Evolutionary conservation across 2,797 vertebrate genomes (phyloP), one percentile per base, ranked within the genome.

Genomic region (Lacerta agilis): DNA sequence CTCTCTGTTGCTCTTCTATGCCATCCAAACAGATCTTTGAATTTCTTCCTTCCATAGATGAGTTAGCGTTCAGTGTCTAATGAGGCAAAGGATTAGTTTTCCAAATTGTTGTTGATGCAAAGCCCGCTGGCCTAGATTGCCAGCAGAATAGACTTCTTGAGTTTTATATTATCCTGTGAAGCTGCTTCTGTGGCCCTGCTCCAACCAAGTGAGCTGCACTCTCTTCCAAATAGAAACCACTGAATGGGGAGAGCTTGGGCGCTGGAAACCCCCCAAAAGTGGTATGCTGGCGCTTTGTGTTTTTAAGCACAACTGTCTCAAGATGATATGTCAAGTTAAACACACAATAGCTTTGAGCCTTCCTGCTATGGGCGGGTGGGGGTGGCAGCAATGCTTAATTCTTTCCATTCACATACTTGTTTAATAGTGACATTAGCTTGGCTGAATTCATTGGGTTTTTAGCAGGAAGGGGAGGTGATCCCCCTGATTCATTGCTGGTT

Each of bases 251-350:
- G 64, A 29, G 45, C 61, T 78, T 77, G 61, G 49, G n/a, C 7
- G 29, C 33, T 71, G 58, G 41, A 66, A 49, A 75, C 27, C 27
- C 33, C 17, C 27, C 67, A 20, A 49, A 27, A 75, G 67, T 69
- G 9, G 13, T 38, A 23, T 41, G 10, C 49, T 33, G 10, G 18
- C 15, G 41, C 41, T 25, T 58, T 49, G 25, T 72, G 8, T 82
- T 66, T 38, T 49, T 33, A 20, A 78, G 17, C 82, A 64, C 55
- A 43, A 29, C 36, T 79, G 29, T 85, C 73, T 61, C 85, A 41
- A 72, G 66, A 86, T 79, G 55, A 71, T 80, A 38, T 49, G n/a
- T 85, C 38, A 80, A 29, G 73, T 85, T 80, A 75, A 85, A 55
- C n/a, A 23, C 58, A 49, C 36, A 79, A 23, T 45, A 23, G 13